Evolutionary conservation across 2,797 vertebrate genomes (phyloP), one percentile per base, ranked within the genome.

Genomic region (Typhlichthys subterraneus): DNA sequence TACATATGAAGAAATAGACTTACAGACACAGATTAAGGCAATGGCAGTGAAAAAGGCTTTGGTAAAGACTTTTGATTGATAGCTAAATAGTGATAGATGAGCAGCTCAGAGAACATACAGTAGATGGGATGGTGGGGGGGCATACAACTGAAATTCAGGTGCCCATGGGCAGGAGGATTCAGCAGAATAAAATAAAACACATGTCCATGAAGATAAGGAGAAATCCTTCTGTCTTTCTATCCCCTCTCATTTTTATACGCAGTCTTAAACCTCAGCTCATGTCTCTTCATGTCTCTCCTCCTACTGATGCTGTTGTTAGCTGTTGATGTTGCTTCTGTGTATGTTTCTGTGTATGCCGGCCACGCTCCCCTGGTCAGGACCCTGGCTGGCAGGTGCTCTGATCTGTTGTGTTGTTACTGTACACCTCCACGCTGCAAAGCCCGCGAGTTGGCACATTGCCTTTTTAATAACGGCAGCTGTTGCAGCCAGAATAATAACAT

Each of bases 261-360:
- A 38, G 4, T 7, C 33, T 38, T 1, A 38, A 38, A 47, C 47
- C 64, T 51, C 48, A 56, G 48, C 63, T 73, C 65, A 29, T 59
- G 47, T 33, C 59, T 38, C 59, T 51, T 31, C 6, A 48, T 51
- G 11, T 15, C 47, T 38, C 48, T 17, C 47, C 15, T 9, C 12
- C 45, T 48, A n/a, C 47, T 17, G 52, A 77, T 69, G 65, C 73
- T 66, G 46, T 59, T 55, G 65, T 14, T 51, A n/a, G n/a, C n/a
- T n/a, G n/a, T n/a, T 8, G 3, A 11, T 13, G 2, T 33, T 19
- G 17, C n/a, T n/a, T n/a, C n/a, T n/a, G n/a, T n/a, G n/a, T n/a
- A n/a, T n/a, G n/a, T 51, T 73, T 80, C 62, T 87, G 86, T 88
- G 86, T 90, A 87, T 23, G 19, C 19, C 70, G 69, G 70, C 45